Conservation (phyloP, 2,797 vertebrate genomes). For the Caiman crocodilus region DNA sequence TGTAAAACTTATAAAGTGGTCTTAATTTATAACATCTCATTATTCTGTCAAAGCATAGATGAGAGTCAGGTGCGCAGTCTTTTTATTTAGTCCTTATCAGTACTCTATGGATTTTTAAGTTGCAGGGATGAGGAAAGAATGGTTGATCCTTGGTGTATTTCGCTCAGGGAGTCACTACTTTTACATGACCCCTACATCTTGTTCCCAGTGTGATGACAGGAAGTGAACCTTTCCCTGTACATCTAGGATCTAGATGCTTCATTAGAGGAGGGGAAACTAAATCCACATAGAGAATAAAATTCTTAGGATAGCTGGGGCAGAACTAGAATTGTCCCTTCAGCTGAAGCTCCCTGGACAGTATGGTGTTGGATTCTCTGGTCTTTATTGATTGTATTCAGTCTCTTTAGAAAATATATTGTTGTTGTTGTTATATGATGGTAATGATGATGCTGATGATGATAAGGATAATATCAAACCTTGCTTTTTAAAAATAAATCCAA, state of each 20-base stretch:
- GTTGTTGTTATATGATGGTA: fast-evolving
- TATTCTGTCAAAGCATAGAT: constrained; percentile 9
- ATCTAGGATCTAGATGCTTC: not conserved
- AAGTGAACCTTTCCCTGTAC: not conserved
- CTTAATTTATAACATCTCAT: not conserved
- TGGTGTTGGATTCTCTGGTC: not conserved
- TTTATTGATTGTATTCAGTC: not conserved
- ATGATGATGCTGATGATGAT: too few species aligned
- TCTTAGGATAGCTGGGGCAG: not conserved
- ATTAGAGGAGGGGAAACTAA: not conserved
- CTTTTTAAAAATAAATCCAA: fast-evolving
- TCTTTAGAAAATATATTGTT: too few species aligned
- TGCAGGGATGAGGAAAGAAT: not conserved
- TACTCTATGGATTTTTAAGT: not conserved
- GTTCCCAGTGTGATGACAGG: not conserved
- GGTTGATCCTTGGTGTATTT: not conserved
- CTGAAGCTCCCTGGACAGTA: not conserved
- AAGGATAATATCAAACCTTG: not conserved
- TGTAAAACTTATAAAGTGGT: not conserved
- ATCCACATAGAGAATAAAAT: too few species aligned
- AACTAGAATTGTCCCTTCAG: not conserved
- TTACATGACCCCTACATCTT: not conserved
- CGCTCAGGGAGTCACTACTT: not conserved
- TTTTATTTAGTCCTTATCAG: not conserved
- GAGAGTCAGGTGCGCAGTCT: not conserved